Evolutionary conservation across 2,797 vertebrate genomes (phyloP).

Genomic region (Brotula barbata): DNA sequence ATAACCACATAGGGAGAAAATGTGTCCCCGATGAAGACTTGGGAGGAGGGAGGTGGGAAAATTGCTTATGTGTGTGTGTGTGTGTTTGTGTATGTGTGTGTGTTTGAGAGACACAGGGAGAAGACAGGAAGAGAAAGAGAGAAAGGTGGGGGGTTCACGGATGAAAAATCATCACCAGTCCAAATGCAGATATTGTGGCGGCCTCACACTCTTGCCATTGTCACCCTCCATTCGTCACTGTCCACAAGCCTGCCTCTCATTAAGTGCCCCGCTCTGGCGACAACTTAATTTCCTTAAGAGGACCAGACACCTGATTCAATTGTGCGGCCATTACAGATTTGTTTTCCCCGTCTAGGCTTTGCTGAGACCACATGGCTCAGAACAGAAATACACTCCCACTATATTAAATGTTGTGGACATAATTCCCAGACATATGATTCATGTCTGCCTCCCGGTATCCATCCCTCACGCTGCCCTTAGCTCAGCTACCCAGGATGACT

Average conservation of each 20-base stretch:
- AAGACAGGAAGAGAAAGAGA: conserved; percentile 25
- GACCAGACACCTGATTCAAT: conserved; percentile 99
- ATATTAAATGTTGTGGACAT: conserved; percentile 83
- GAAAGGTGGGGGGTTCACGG: conserved; percentile 61
- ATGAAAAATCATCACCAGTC: conserved; percentile 93
- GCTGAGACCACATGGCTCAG: conserved; percentile 80
- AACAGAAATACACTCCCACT: conserved; percentile 79
- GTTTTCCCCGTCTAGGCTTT: conserved; percentile 72
- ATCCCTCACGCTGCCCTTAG: conserved; percentile 60
- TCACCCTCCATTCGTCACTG: conserved; percentile 95
- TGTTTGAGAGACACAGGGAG: conserved; percentile 54
- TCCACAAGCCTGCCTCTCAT: conserved; percentile 89
- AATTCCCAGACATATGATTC: conserved; percentile 82
- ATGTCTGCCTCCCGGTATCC: conserved; percentile 72
- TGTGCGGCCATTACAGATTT: conserved; percentile 85
- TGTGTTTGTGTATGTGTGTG: conserved; percentile 12
- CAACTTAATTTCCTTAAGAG: conserved; percentile 99
- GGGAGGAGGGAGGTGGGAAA: conserved; percentile 73
- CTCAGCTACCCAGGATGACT: conserved; percentile 38
- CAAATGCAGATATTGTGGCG: conserved; percentile 91
- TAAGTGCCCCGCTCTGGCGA: conserved; percentile 89
- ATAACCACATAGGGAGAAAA: conserved; percentile 92
- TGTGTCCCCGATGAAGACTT: conserved; percentile 84
- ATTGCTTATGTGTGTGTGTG: conserved; percentile 18
- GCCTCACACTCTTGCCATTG: conserved; percentile 84